A percentile compares a stretch with the other conserved stretches of the same genome.
These are phyloP conservation scores for Hydrophis major DNA, from an alignment of 2,797 vertebrate species.

Conservation along the genomic window DNA sequence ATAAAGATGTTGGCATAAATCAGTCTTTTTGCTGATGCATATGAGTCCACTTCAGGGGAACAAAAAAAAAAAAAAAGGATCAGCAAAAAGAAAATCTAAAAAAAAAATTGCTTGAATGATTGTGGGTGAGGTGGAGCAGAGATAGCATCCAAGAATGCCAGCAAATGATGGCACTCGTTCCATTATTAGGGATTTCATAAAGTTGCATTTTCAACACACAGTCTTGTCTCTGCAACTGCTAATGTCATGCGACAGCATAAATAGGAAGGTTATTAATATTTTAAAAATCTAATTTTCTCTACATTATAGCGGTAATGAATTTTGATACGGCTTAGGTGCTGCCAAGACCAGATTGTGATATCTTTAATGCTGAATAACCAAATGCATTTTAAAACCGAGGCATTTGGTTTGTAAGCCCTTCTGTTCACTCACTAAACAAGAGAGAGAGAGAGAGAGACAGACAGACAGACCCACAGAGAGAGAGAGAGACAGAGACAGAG, in stretches of 20 bases:
- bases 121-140: conserved; percentile 21
- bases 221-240: neutral
- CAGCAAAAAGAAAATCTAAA: conserved; percentile 18
- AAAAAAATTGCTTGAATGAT: conserved; percentile 22
- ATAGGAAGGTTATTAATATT: conserved; percentile 26
- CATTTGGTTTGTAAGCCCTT: neutral
- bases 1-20: conserved; percentile 19
- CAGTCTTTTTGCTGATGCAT: conserved; percentile 7
- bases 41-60: neutral
- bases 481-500: too few species aligned
- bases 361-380: conserved; percentile 12
- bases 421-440: neutral
- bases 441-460: too few species aligned
- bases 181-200: neutral
- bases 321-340: conserved; percentile 9
- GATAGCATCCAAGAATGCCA: conserved; percentile 22
- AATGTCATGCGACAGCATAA: conserved; percentile 4
- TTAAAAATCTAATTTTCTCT: conserved; percentile 38
- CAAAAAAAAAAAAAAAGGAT: neutral
- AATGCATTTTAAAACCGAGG: neutral
- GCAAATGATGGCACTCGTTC: conserved; percentile 9
- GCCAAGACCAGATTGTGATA: neutral
- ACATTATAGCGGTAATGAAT: conserved; percentile 4
- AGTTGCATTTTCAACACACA: neutral
- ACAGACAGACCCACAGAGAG: too few species aligned